Conservation (phyloP, 2,888 invertebrate genomes). For the Lutraria lutraria region DNA sequence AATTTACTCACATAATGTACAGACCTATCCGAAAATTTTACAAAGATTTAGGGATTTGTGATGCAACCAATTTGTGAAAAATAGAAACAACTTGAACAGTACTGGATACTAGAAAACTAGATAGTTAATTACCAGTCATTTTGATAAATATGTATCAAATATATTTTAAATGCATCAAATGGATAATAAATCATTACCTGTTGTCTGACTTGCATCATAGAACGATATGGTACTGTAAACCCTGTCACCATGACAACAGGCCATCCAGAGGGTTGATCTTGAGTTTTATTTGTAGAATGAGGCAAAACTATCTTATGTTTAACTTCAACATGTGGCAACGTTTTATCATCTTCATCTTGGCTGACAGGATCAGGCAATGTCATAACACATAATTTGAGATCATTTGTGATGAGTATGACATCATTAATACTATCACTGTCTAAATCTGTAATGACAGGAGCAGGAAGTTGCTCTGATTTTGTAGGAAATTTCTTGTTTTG, state of each 20-base stretch:
- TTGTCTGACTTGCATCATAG: slow-evolving; percentile 81
- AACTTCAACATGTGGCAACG: slow-evolving; percentile 82
- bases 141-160: too few relatives aligned
- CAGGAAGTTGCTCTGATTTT: slow-evolving; percentile 77
- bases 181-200: slow-evolving; percentile 73
- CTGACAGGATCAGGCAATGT: slow-evolving; percentile 76
- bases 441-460: slow-evolving; percentile 83
- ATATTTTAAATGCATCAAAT: too few relatives aligned
- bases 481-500: slow-evolving; percentile 78
- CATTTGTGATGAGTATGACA: slow-evolving; percentile 82
- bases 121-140: too few relatives aligned
- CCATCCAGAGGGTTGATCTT: slow-evolving; percentile 68
- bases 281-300: slow-evolving; percentile 50
- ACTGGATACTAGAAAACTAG: too few relatives aligned
- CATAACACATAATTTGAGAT: slow-evolving; percentile 80
- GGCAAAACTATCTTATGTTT: slow-evolving; percentile 79
- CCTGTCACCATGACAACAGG: slow-evolving; percentile 84
- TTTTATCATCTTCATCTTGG: slow-evolving; percentile 72
- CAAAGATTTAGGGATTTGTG: too few relatives aligned
- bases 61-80: too few relatives aligned
- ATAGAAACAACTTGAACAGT: too few relatives aligned
- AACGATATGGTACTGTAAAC: slow-evolving; percentile 77
- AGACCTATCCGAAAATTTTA: too few relatives aligned
- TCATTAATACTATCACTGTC: slow-evolving; percentile 85
- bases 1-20: too few relatives aligned